Conservation (phyloP, 1,140 invertebrate species). For the Zaprionus nigranus region DNA sequence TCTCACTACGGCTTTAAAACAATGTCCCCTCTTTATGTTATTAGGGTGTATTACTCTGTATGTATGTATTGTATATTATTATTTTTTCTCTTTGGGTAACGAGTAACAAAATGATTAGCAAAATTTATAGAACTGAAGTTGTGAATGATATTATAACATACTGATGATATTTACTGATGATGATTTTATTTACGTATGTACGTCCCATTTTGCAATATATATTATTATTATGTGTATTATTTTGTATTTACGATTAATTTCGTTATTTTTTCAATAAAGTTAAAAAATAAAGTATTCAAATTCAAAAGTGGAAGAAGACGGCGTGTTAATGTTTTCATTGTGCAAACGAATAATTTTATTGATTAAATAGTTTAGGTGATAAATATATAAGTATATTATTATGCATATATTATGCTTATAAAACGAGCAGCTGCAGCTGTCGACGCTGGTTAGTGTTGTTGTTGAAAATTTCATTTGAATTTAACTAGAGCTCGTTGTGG, state of each 20-base stretch:
- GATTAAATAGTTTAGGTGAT: slow-evolving; percentile 75
- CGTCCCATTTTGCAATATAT: slow-evolving; percentile 76
- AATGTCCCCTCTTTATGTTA: slow-evolving; percentile 37
- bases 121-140: slow-evolving; percentile 74
- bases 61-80: slow-evolving; percentile 9
- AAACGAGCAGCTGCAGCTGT: slow-evolving; percentile 27
- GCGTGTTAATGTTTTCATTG: slow-evolving; percentile 35
- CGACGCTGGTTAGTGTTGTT: slow-evolving; percentile 30
- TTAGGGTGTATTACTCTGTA: slow-evolving; percentile 36
- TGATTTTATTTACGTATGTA: slow-evolving; percentile 27
- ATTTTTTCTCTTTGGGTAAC: slow-evolving; percentile 3
- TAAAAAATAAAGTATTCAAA: slow-evolving; percentile 14
- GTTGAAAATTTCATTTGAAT: slow-evolving; percentile 26
- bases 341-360: slow-evolving; percentile 83
- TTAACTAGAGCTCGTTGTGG: slow-evolving; percentile 68
- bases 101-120: slow-evolving; percentile 46
- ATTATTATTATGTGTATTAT: slow-evolving; percentile 46
- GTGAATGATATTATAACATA: slow-evolving; percentile 12
- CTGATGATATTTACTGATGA: slow-evolving; percentile 39
- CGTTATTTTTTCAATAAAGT: slow-evolving; percentile 40
- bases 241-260: slow-evolving; percentile 49
- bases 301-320: not conserved
- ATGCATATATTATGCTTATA: slow-evolving; percentile 40
- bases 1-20: slow-evolving; percentile 71
- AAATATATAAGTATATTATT: slow-evolving; percentile 65